These are phyloP conservation scores for Argyrosomus japonicus DNA, from an alignment of 2,113 vertebrate genomes.

Conservation along the genomic window DNA sequence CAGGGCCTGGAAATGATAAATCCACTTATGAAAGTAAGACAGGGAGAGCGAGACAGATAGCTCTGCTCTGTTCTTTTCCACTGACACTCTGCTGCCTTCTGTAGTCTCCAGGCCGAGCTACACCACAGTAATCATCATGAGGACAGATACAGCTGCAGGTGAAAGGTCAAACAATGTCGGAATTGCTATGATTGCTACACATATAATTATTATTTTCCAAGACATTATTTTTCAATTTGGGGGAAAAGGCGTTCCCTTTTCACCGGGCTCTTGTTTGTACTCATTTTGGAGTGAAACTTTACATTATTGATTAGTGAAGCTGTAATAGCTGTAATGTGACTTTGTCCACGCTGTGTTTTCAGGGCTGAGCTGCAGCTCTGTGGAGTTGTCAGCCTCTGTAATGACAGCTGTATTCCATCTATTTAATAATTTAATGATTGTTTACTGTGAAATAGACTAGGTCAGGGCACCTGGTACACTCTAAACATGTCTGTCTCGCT, in stretches of 20 bases:
- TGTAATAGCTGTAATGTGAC: constrained; percentile 21
- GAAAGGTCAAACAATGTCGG: constrained; percentile 24
- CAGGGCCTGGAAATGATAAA: constrained; percentile 75
- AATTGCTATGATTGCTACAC: background rate
- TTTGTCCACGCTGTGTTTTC: constrained; percentile 20
- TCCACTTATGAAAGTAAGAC: constrained; percentile 65
- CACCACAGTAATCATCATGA: background rate
- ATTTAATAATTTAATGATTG: background rate
- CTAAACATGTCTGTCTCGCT: background rate
- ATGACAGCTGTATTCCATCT: constrained; percentile 53
- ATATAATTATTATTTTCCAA: background rate
- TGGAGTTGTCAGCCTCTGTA: constrained; percentile 19
- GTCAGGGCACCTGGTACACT: constrained; percentile 45
- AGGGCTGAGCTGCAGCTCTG: background rate
- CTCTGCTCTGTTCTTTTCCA: constrained; percentile 53
- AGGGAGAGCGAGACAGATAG: constrained; percentile 34
- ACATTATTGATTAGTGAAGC: constrained; percentile 42
- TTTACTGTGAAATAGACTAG: constrained; percentile 57
- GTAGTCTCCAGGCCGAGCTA: constrained; percentile 22
- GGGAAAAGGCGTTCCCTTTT: background rate
- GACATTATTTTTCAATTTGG: background rate
- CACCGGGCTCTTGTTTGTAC: background rate
- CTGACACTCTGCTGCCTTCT: constrained; percentile 27
- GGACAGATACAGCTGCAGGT: background rate
- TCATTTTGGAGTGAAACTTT: constrained; percentile 20